Evolutionary conservation across 37 sponge, comb jelly and placozoan species (phyloP).

Genomic region (Eunapius fragilis): DNA sequence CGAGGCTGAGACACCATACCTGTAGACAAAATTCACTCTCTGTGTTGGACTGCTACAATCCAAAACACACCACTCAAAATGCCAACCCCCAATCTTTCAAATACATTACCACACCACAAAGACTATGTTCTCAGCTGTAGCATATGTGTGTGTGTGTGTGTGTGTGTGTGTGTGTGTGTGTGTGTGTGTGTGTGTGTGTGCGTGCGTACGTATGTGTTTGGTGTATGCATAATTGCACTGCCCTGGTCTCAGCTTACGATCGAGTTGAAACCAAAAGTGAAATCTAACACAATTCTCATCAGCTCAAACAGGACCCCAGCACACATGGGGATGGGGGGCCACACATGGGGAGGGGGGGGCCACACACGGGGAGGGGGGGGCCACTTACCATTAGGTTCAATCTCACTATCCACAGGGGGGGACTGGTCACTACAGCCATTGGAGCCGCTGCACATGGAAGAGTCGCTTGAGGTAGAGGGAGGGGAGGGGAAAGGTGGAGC

Average conservation of each 20-base stretch:
- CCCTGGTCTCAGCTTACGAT: too few species aligned
- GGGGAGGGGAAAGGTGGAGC: constrained; percentile 54
- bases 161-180: too few species aligned
- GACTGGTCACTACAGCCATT: not conserved
- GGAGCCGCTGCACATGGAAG: constrained; percentile 51
- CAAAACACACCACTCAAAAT: not conserved
- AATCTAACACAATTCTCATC: not conserved
- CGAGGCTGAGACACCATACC: not conserved
- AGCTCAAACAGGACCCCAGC: not conserved
- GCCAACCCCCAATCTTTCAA: not conserved
- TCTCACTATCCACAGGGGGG: not conserved
- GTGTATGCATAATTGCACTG: too few species aligned
- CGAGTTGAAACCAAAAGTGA: not conserved
- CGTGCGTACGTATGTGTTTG: too few species aligned
- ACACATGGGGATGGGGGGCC: not conserved
- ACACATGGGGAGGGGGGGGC: too few species aligned
- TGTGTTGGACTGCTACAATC: not conserved
- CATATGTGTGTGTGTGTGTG: not conserved
- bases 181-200: too few species aligned
- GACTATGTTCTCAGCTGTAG: not conserved
- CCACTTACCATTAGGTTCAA: not conserved
- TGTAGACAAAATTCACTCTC: not conserved
- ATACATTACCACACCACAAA: not conserved
- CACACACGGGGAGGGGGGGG: not conserved
- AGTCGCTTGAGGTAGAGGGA: constrained; percentile 17